Conservation (phyloP, 2,113 vertebrate species). For the Tetrao urogallus region DNA sequence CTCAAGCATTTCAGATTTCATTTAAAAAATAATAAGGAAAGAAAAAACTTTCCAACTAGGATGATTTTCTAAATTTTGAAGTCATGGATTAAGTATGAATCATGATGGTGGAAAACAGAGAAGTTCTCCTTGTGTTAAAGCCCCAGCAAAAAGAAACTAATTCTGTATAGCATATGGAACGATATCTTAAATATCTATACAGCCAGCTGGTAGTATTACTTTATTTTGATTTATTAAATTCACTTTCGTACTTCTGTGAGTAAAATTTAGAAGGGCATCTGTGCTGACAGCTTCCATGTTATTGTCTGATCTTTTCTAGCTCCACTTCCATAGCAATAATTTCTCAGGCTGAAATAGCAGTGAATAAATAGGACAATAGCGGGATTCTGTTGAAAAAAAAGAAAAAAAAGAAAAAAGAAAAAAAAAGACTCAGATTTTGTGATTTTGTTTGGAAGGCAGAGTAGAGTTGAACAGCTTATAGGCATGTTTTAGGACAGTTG, state of each 20-base stretch:
- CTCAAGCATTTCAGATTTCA: background rate
- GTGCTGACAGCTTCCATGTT: background rate
- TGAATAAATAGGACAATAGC: background rate
- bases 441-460: background rate
- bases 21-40: background rate
- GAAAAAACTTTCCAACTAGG: background rate
- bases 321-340: background rate
- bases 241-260: background rate
- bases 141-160: constrained; percentile 10
- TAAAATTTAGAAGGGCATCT: background rate
- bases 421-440: background rate
- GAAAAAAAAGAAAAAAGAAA: background rate
- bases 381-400: background rate
- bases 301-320: background rate
- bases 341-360: background rate
- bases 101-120: background rate
- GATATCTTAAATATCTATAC: constrained; percentile 31
- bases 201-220: constrained; percentile 36
- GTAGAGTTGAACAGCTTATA: background rate
- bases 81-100: background rate
- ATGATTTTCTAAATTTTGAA: constrained; percentile 7
- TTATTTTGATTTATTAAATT: constrained; percentile 26
- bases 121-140: constrained; percentile 1
- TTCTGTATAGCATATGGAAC: constrained; percentile 32
- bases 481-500: background rate